A percentile compares a stretch with the other conserved stretches of the same genome.
These are phyloP conservation scores for Erpornis zantholeuca DNA, from an alignment of 2,113 vertebrate species.

Conservation along the genomic window DNA sequence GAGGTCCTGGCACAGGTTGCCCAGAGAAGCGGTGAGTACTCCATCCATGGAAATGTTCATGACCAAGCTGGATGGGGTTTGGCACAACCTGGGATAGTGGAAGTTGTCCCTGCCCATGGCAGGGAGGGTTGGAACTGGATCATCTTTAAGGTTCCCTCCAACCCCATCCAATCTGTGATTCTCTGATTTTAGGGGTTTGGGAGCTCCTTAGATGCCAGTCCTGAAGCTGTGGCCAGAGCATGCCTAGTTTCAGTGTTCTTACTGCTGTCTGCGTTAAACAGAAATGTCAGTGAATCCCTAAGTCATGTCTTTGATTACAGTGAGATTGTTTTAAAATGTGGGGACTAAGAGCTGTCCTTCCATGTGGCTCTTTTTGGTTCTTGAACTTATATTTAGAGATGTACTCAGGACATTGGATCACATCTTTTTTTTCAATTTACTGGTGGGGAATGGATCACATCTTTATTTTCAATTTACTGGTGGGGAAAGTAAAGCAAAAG, in stretches of 20 bases:
- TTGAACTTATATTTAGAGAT: not conserved
- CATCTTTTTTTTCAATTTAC: not conserved
- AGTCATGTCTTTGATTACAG: not conserved
- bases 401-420: not conserved
- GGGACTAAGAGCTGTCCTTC: not conserved
- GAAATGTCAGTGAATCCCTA: not conserved
- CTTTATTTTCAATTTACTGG: not conserved
- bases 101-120: not conserved
- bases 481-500: not conserved
- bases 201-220: not conserved
- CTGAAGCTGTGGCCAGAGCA: not conserved
- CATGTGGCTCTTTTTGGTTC: not conserved
- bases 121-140: not conserved
- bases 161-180: not conserved
- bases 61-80: not conserved
- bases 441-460: not conserved
- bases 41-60: not conserved
- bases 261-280: not conserved
- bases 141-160: not conserved
- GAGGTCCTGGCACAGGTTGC: not conserved
- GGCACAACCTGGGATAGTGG: accelerated
- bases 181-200: not conserved
- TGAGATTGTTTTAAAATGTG: not conserved
- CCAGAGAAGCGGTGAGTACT: not conserved
- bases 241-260: not conserved